A percentile compares a stretch with the other conserved stretches of the same genome.
These are phyloP conservation scores for Tapera naevia DNA, from an alignment of 2,797 vertebrate genomes.

Conservation along the genomic window DNA sequence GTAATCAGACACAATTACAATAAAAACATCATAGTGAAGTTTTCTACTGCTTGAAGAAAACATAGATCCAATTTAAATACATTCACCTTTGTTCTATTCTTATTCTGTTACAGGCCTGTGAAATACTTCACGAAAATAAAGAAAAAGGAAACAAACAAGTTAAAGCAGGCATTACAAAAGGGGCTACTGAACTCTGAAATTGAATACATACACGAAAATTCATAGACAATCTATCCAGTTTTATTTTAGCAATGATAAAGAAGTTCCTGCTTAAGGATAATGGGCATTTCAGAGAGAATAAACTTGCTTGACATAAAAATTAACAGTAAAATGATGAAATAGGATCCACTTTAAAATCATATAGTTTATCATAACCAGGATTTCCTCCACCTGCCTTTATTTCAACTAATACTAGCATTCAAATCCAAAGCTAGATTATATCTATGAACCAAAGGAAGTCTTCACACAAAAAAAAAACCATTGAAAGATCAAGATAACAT, in stretches of 20 bases:
- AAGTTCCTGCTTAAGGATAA: neutral
- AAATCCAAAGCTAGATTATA: neutral
- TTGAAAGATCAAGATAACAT: neutral
- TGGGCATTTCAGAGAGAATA: neutral
- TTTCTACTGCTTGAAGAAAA: slow-evolving; percentile 26
- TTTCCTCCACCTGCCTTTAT: neutral
- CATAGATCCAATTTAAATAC: neutral
- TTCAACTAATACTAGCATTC: neutral
- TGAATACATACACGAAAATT: neutral
- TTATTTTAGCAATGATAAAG: neutral
- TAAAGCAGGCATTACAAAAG: neutral
- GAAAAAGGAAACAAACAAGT: neutral
- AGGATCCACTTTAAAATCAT: neutral
- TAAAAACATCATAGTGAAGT: neutral
- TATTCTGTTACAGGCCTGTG: neutral
- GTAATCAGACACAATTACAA: slow-evolving; percentile 29
- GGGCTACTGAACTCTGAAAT: neutral
- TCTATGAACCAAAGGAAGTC: neutral
- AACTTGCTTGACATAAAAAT: neutral
- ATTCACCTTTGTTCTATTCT: neutral
- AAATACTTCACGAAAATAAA: neutral
- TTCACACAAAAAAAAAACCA: neutral
- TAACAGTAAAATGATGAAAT: neutral
- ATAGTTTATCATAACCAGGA: neutral
- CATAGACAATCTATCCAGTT: neutral